Conservation (phyloP, 2,113 vertebrate species). For the Ibidorhyncha struthersii region DNA sequence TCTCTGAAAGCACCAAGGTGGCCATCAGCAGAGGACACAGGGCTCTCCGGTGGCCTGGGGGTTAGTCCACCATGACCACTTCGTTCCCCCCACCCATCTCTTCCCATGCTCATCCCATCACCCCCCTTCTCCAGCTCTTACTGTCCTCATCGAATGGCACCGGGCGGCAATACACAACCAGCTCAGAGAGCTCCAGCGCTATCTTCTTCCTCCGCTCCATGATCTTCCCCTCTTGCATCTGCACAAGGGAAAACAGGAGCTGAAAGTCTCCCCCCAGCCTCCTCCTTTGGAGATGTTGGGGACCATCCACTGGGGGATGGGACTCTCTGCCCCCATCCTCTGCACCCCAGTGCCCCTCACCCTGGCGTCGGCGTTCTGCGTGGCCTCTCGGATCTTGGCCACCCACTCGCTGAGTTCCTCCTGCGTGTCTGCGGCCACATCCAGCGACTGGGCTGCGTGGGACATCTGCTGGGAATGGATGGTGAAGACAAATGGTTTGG, state of each 20-base stretch:
- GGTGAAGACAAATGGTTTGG: constrained; percentile 91
- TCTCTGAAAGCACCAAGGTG: constrained; percentile 76
- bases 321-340: neutral
- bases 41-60: neutral
- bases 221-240: constrained; percentile 98
- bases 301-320: rapidly evolving
- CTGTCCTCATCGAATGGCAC: constrained; percentile 98
- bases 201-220: constrained; percentile 99
- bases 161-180: constrained; percentile 95
- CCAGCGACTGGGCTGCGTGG: constrained; percentile 78
- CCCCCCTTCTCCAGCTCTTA: constrained; percentile 70
- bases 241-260: neutral
- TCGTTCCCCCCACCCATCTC: neutral
- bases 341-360: constrained; percentile 60
- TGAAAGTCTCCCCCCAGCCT: neutral
- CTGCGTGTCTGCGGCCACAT: constrained; percentile 85
- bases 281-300: neutral
- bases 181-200: constrained; percentile 92
- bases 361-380: constrained; percentile 93
- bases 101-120: neutral
- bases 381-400: constrained; percentile 92
- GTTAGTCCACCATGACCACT: neutral
- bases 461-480: constrained; percentile 81
- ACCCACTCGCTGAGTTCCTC: constrained; percentile 97
- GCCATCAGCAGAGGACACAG: neutral